Percentiles rank a stretch among this genome's conserved stretches.
These are phyloP conservation scores for Ifrita kowaldi DNA, from an alignment of 2,113 vertebrate species.

Conservation along the genomic window DNA sequence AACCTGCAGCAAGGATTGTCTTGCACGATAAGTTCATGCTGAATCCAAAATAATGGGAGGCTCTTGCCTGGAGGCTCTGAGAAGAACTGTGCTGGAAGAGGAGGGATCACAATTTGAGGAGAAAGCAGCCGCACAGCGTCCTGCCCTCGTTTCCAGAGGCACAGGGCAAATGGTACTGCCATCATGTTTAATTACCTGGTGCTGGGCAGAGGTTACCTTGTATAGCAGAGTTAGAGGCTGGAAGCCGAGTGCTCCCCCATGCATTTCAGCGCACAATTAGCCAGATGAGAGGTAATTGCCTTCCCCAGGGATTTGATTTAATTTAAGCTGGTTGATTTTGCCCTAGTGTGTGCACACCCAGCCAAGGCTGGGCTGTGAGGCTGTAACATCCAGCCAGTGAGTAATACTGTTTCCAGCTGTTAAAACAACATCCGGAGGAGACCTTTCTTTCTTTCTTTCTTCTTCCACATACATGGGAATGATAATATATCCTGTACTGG, in stretches of 20 bases:
- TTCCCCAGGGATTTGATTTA: not conserved
- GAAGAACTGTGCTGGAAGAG: not conserved
- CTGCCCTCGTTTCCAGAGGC: not conserved
- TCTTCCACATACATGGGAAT: not conserved
- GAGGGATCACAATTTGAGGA: not conserved
- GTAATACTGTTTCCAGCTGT: not conserved
- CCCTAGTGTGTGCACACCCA: not conserved
- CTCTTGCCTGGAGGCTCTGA: constrained; percentile 5
- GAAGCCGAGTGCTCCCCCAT: not conserved
- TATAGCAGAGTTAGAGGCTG: not conserved
- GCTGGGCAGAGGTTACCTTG: not conserved
- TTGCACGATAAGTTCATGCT: not conserved
- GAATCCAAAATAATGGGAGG: not conserved
- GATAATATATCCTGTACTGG: not conserved
- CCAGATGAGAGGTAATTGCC: not conserved
- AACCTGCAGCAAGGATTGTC: constrained; percentile 32
- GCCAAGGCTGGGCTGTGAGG: not conserved
- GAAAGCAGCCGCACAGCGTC: not conserved
- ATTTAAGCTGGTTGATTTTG: not conserved
- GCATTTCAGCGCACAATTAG: not conserved
- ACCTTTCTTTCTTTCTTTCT: not conserved
- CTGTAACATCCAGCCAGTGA: not conserved
- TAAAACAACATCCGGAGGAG: not conserved
- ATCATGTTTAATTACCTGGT: not conserved
- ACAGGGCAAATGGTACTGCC: not conserved